phyloP scores from a whole-genome alignment of 1,140 invertebrate species.

The Leguminivora glycinivorella region DNA sequence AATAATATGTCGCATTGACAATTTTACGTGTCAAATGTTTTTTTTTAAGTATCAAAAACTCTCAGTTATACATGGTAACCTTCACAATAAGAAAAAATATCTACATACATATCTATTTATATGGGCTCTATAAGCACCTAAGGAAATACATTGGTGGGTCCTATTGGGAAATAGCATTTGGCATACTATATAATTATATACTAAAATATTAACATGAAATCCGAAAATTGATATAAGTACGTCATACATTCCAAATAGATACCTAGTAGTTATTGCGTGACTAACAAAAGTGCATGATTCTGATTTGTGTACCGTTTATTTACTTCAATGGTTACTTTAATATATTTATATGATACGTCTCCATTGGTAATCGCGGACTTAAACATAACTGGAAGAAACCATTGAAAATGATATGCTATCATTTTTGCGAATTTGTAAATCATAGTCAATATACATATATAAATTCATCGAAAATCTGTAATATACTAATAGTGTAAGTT shows the following conservation, averaged over 20 bases:
- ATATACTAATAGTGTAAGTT: neutral
- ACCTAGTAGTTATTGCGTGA: conserved; percentile 28
- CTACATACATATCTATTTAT: conserved; percentile 22
- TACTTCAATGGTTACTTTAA: neutral
- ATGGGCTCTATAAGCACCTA: conserved; percentile 24
- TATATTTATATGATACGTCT: neutral
- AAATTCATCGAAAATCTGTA: neutral
- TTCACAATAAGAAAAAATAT: conserved; percentile 20
- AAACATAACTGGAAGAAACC: neutral
- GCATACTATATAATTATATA: conserved; percentile 16
- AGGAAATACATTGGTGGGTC: conserved; percentile 18
- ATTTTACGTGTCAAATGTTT: neutral
- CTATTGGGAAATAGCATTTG: conserved; percentile 25
- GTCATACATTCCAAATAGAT: conserved; percentile 13
- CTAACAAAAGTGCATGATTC: conserved; percentile 31
- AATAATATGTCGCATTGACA: too few relatives aligned
- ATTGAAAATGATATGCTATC: neutral
- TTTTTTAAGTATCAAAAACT: neutral
- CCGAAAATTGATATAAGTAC: neutral
- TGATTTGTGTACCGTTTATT: conserved; percentile 16
- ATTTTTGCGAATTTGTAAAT: neutral
- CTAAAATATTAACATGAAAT: conserved; percentile 22
- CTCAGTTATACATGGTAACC: neutral
- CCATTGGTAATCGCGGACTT: neutral
- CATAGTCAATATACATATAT: neutral